phyloP scores from a whole-genome alignment of 2,888 invertebrate species.

The Sipunculus nudus region DNA sequence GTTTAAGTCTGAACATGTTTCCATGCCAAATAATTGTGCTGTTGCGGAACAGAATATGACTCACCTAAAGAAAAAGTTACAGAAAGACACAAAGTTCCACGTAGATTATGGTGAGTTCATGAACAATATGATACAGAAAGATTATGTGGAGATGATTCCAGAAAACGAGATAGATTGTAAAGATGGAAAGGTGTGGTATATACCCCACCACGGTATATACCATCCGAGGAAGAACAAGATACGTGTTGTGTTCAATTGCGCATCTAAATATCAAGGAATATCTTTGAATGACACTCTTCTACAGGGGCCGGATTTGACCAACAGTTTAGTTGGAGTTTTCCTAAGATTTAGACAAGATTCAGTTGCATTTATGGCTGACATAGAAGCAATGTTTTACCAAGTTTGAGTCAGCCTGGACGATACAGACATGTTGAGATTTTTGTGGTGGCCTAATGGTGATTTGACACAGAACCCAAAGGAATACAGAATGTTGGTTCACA shows the following conservation, averaged over 20 bases:
- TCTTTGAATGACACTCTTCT: conserved; percentile 31
- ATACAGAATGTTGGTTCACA: conserved; percentile 8
- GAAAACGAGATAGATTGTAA: neutral
- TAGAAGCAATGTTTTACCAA: conserved; percentile 34
- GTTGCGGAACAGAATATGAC: neutral
- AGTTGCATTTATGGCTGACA: conserved; percentile 27
- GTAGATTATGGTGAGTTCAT: neutral
- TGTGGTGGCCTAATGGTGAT: conserved; percentile 23
- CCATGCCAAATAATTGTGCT: conserved; percentile 12
- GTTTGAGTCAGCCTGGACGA: conserved; percentile 17
- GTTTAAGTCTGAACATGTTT: neutral
- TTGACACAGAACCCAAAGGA: neutral
- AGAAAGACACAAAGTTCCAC: neutral
- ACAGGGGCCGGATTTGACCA: conserved; percentile 25
- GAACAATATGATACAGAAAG: neutral
- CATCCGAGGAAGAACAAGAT: conserved; percentile 12
- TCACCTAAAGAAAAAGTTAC: neutral
- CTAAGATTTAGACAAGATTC: conserved; percentile 25
- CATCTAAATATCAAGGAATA: conserved; percentile 4
- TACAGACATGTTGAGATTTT: conserved; percentile 25
- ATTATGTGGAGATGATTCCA: neutral
- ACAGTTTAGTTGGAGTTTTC: conserved; percentile 28
- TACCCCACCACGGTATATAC: conserved; percentile 35
- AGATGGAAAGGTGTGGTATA: conserved; percentile 12
- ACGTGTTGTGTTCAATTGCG: conserved; percentile 18